Evolutionary conservation across 1,140 invertebrate species (phyloP).

Genomic region (Drosophila insularis): DNA sequence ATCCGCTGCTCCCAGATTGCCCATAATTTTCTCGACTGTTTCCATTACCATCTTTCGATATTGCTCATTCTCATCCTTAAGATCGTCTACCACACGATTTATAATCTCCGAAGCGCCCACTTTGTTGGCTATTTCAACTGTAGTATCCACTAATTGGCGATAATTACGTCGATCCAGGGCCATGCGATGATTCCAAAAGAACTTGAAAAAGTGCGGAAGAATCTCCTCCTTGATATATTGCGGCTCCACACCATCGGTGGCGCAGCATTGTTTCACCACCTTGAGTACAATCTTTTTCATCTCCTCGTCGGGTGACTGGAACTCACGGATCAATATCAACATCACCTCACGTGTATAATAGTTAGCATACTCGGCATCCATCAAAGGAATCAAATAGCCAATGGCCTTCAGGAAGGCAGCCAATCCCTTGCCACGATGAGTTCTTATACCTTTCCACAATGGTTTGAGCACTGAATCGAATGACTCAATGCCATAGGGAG

Average conservation of each 20-base stretch:
- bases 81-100: conserved; percentile 98
- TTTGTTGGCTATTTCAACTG: conserved; percentile 99
- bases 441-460: conserved; percentile 99
- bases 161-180: conserved; percentile 99
- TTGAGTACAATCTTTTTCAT: conserved; percentile 99
- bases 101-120: conserved; percentile 99
- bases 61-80: conserved; percentile 99
- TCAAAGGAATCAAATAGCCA: conserved; percentile 99
- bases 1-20: conserved; percentile 97
- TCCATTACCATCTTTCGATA: conserved; percentile 99
- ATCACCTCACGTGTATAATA: conserved; percentile 99
- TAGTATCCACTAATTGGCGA: conserved; percentile 98
- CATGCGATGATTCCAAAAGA: conserved; percentile 99
- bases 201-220: conserved; percentile 99
- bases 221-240: conserved; percentile 99
- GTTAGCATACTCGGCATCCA: conserved; percentile 99
- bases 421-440: conserved; percentile 98
- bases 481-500: conserved; percentile 99
- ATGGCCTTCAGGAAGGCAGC: conserved; percentile 99
- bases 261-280: conserved; percentile 99
- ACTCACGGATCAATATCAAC: conserved; percentile 99
- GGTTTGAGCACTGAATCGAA: conserved; percentile 99
- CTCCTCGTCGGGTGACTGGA: conserved; percentile 99
- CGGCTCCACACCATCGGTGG: conserved; percentile 99
- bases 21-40: conserved; percentile 99